Percentiles rank a stretch among this genome's conserved stretches.
phyloP scores from a whole-genome alignment of 2,888 invertebrate species.

The Silvanus unidentatus region DNA sequence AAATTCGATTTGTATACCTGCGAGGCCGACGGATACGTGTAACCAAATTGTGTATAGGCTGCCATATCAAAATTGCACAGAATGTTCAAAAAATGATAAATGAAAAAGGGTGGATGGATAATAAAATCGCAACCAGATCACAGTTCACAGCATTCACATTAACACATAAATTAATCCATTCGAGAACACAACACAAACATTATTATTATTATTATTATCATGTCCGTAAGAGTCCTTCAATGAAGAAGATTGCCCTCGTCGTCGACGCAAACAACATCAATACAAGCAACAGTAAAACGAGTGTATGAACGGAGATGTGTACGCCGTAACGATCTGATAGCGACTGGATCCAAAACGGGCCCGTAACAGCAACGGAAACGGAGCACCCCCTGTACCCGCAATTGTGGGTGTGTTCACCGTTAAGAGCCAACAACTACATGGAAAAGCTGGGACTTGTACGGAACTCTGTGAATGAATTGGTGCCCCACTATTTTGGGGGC shows the following conservation, averaged over 20 bases:
- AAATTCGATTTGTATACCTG: constrained; percentile 56
- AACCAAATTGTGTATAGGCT: constrained; percentile 89
- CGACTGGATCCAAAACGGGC: constrained; percentile 40
- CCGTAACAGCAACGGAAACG: constrained; percentile 38
- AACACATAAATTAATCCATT: constrained; percentile 25
- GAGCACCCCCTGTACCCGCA: constrained; percentile 32
- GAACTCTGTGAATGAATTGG: constrained; percentile 27
- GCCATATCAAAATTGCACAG: constrained; percentile 49
- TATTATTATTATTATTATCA: constrained; percentile 13
- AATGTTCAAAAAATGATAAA: too few relatives aligned
- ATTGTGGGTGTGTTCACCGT: constrained; percentile 28
- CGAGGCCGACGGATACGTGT: constrained; percentile 85
- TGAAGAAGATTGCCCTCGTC: too few relatives aligned
- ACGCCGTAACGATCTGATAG: constrained; percentile 42
- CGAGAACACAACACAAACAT: constrained; percentile 16
- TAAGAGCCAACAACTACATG: constrained; percentile 38
- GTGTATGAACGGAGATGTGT: constrained; percentile 32
- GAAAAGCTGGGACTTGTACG: constrained; percentile 34
- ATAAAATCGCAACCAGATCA: constrained; percentile 12
- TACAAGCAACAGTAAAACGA: constrained; percentile 23
- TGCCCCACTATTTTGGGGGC: constrained; percentile 31
- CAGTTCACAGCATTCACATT: constrained; percentile 30
- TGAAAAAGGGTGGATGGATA: constrained; percentile 8
- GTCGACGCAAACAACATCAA: constrained; percentile 33
- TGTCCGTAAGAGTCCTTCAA: constrained; percentile 4